A percentile compares a stretch with the other conserved stretches of the same genome.
Conservation (phyloP, 2,113 vertebrate genomes). For the Candoia aspera region DNA sequence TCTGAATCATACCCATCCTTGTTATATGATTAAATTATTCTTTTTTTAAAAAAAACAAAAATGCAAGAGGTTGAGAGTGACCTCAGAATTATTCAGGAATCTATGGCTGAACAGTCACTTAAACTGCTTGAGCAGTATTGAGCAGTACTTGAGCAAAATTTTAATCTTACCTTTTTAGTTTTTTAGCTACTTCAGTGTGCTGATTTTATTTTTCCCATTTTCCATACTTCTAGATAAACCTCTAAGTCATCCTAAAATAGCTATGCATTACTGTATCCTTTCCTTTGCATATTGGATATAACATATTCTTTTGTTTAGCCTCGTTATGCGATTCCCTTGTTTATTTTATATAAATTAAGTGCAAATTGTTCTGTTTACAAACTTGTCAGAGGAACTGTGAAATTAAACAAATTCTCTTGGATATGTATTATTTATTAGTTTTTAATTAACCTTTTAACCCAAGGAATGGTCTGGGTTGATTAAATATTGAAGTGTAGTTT, state of each 20-base stretch:
- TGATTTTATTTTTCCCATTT: background rate
- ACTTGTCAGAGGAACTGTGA: background rate
- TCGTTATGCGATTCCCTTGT: background rate
- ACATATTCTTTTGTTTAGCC: background rate
- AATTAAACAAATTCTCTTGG: background rate
- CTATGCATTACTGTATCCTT: background rate
- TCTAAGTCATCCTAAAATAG: background rate
- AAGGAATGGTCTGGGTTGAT: background rate
- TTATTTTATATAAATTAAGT: slow-evolving; percentile 5
- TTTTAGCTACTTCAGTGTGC: background rate
- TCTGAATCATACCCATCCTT: background rate
- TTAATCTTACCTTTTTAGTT: background rate
- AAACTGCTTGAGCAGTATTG: background rate
- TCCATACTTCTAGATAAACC: background rate
- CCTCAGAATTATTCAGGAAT: background rate
- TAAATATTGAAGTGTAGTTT: background rate
- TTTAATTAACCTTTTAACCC: background rate
- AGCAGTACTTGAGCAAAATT: background rate
- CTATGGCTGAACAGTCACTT: background rate
- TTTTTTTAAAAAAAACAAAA: background rate
- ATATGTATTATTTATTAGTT: background rate
- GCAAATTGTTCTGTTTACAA: background rate
- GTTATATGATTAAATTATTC: background rate
- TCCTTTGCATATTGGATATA: background rate
- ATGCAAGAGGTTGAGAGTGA: background rate